phyloP scores from a whole-genome alignment of 2,113 vertebrate species.

The Burhinus oedicnemus region DNA sequence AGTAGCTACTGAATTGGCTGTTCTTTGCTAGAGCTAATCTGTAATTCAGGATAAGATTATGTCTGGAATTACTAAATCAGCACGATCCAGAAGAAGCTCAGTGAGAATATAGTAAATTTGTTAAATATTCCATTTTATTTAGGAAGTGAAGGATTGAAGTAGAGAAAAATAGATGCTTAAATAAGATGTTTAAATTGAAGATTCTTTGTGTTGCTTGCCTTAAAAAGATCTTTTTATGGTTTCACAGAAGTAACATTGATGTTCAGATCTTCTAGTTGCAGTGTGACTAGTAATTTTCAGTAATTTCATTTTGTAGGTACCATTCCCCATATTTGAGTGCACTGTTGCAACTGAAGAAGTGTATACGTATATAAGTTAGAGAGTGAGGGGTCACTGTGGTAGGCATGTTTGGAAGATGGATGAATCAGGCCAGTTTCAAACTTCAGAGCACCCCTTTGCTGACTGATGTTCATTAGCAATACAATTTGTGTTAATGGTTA shows the following conservation, averaged over 20 bases:
- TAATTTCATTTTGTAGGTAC: not conserved
- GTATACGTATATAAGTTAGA: not conserved
- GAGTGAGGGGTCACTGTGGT: accelerated
- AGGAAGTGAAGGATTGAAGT: not conserved
- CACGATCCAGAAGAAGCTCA: not conserved
- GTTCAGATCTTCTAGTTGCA: not conserved
- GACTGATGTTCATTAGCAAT: not conserved
- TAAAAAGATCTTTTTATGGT: not conserved
- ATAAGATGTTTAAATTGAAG: not conserved
- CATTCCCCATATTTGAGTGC: not conserved
- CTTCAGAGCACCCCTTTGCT: not conserved
- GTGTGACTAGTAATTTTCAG: not conserved
- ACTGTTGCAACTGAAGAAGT: not conserved
- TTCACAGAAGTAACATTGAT: not conserved
- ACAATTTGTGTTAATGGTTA: not conserved
- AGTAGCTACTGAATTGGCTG: not conserved
- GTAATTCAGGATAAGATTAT: not conserved
- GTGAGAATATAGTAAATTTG: not conserved
- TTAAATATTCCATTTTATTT: not conserved
- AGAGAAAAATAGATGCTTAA: not conserved
- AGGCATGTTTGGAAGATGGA: not conserved
- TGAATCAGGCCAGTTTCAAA: not conserved
- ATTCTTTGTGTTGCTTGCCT: not conserved
- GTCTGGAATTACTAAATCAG: conserved; percentile 19
- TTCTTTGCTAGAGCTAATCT: not conserved